These are phyloP conservation scores for Alfaro cultratus DNA, from an alignment of 2,797 vertebrate species.

Conservation along the genomic window DNA sequence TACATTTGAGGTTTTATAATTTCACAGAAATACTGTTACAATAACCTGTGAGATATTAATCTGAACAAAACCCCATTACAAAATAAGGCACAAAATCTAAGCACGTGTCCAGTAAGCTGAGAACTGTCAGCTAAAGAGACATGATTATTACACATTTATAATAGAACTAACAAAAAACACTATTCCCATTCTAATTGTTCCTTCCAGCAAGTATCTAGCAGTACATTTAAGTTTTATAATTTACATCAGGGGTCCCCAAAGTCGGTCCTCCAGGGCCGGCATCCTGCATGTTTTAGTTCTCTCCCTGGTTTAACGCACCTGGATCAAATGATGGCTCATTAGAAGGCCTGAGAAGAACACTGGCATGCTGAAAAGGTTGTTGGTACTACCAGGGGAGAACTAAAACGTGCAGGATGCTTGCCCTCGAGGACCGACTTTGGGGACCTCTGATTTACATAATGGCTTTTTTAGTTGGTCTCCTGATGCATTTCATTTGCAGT, in stretches of 20 bases:
- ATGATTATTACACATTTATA: neutral
- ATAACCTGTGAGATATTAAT: too few relatives aligned
- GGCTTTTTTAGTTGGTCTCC: slow-evolving; percentile 15
- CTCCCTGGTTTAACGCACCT: too few relatives aligned
- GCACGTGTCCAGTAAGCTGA: neutral
- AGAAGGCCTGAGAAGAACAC: too few relatives aligned
- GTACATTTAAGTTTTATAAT: neutral
- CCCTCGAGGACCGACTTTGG: too few relatives aligned
- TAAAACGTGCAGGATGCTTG: too few relatives aligned
- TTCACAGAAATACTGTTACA: neutral
- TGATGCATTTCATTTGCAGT: slow-evolving; percentile 13
- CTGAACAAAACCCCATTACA: neutral
- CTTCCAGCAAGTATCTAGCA: neutral
- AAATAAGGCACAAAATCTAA: neutral
- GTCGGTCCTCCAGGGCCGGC: too few relatives aligned
- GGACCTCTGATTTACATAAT: too few relatives aligned
- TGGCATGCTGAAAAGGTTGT: too few relatives aligned
- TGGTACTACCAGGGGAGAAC: too few relatives aligned
- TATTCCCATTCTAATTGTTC: neutral
- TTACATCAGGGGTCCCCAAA: too few relatives aligned
- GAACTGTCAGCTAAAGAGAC: neutral
- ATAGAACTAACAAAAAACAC: neutral
- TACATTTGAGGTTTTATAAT: neutral
- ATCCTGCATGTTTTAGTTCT: too few relatives aligned
- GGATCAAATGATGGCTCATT: too few relatives aligned